Percentiles rank a stretch among this genome's conserved stretches.
These are phyloP conservation scores for Vulpes lagopus DNA, from an alignment of 2,113 vertebrate species.

Conservation along the genomic window DNA sequence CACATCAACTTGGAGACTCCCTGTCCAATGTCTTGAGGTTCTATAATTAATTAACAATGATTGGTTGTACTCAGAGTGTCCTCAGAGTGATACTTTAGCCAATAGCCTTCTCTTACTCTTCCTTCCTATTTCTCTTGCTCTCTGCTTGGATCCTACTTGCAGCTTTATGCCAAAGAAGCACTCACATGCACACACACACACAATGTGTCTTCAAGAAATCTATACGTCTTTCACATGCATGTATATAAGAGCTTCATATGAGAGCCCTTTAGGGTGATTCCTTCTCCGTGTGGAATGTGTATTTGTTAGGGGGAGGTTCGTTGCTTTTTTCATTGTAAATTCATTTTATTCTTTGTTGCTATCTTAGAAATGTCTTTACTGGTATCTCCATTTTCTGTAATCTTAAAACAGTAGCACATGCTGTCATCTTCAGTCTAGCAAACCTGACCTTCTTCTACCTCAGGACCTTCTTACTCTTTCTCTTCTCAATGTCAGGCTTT, in stretches of 20 bases:
- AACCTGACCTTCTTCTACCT: neutral
- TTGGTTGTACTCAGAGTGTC: neutral
- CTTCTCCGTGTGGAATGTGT: neutral
- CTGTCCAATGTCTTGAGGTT: neutral
- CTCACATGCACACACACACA: neutral
- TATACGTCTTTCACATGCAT: neutral
- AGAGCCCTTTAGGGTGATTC: neutral
- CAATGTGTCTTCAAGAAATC: neutral
- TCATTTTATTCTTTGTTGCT: neutral
- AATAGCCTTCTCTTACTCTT: neutral
- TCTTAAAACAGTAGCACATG: neutral
- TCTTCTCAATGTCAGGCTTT: neutral
- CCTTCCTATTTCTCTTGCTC: neutral
- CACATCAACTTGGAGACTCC: neutral
- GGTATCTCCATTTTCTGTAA: neutral
- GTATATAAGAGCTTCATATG: neutral
- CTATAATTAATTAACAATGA: constrained; percentile 9
- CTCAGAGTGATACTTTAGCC: neutral
- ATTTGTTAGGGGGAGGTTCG: neutral
- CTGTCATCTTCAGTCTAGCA: neutral
- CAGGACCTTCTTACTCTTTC: neutral
- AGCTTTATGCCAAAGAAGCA: neutral
- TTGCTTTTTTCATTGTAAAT: neutral
- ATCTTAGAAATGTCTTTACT: neutral
- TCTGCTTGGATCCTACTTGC: neutral